Conservation (phyloP, 2,113 vertebrate species). For the Crotophaga sulcirostris region DNA sequence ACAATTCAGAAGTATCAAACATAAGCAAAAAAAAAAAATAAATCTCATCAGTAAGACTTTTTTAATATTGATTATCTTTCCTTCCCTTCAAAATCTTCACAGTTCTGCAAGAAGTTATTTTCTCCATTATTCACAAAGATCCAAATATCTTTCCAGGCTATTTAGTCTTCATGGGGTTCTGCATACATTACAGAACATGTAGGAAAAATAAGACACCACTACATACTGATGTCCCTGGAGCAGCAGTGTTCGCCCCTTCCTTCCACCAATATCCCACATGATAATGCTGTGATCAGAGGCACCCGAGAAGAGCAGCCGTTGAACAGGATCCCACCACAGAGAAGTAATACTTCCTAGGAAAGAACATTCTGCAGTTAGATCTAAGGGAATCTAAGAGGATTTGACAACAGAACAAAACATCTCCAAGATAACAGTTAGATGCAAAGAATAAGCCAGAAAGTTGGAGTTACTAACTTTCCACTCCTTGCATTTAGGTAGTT, state of each 20-base stretch:
- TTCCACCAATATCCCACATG: slow-evolving; percentile 98
- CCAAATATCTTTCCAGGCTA: background rate
- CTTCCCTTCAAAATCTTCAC: background rate
- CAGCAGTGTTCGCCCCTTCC: slow-evolving; percentile 88
- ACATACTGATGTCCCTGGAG: slow-evolving; percentile 97
- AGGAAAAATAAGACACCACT: background rate
- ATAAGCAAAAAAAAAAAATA: background rate
- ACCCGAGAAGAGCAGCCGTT: slow-evolving; percentile 93
- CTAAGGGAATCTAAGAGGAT: background rate
- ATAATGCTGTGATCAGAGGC: slow-evolving; percentile 96
- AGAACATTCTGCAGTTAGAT: slow-evolving; percentile 11
- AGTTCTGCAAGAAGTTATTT: background rate
- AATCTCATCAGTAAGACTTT: background rate
- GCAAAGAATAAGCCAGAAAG: background rate
- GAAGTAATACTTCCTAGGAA: slow-evolving; percentile 85
- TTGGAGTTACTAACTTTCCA: background rate
- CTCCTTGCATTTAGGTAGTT: background rate
- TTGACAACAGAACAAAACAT: background rate
- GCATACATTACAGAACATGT: background rate
- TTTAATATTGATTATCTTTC: background rate
- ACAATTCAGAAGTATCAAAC: background rate
- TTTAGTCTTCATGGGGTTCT: background rate
- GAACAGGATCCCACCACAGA: slow-evolving; percentile 95
- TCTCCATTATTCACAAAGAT: background rate
- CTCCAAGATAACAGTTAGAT: background rate